These are phyloP conservation scores for Mythimna pallens DNA, from an alignment of 2,888 invertebrate genomes.

Conservation along the genomic window DNA sequence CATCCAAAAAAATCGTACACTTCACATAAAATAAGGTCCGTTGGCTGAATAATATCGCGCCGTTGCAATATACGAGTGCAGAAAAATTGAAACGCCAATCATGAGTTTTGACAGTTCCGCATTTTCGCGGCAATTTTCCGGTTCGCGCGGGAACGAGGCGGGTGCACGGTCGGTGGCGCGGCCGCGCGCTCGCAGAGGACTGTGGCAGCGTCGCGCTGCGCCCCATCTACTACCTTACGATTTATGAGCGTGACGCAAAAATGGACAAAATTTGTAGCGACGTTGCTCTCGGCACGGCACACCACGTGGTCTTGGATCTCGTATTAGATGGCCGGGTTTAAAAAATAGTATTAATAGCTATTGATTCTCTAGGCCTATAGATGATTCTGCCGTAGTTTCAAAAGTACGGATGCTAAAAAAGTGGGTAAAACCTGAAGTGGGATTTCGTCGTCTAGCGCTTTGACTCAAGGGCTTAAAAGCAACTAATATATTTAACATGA, in stretches of 20 bases:
- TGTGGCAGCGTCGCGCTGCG: conserved; percentile 78
- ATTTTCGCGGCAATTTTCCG: conserved; percentile 90
- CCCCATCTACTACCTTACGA: conserved; percentile 84
- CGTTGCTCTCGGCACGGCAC: conserved; percentile 66
- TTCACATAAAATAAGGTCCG: conserved; percentile 64
- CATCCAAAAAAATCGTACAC: conserved; percentile 61
- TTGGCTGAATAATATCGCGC: conserved; percentile 58
- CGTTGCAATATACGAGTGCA: conserved; percentile 57
- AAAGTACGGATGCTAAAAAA: background rate
- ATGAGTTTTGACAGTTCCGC: conserved; percentile 82
- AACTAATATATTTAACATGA: background rate
- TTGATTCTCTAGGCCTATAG: conserved; percentile 10
- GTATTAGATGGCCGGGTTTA: conserved; percentile 34
- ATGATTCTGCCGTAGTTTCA: conserved; percentile 4
- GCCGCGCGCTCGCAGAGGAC: conserved; percentile 81
- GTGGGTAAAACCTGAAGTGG: background rate
- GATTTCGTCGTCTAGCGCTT: background rate
- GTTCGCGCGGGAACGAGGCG: conserved; percentile 77
- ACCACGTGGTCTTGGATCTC: conserved; percentile 68
- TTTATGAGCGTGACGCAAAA: conserved; percentile 87
- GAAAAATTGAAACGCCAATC: conserved; percentile 74
- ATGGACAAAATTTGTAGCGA: conserved; percentile 77
- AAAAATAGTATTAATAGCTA: conserved; percentile 31
- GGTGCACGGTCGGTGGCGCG: conserved; percentile 79
- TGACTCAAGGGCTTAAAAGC: background rate